Evolutionary conservation across 2,797 vertebrate genomes (phyloP).

Genomic region (Gymnocypris eckloni): DNA sequence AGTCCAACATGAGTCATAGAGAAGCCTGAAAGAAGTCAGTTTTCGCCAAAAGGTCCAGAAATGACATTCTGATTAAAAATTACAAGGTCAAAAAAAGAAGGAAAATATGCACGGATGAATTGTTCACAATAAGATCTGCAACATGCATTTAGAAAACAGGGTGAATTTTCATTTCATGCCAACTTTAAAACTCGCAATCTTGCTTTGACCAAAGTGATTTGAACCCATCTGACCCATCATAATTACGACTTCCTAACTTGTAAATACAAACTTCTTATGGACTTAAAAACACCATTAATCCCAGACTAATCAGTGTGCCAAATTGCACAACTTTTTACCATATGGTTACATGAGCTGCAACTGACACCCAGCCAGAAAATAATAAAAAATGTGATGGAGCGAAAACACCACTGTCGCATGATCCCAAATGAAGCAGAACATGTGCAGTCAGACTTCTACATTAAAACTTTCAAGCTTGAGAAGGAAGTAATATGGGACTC

Average conservation of each 20-base stretch:
- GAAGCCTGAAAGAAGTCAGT: too few relatives aligned
- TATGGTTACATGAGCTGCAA: neutral
- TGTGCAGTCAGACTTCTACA: neutral
- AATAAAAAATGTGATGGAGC: neutral
- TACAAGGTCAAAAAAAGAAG: neutral
- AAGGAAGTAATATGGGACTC: neutral
- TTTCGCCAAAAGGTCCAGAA: too few relatives aligned
- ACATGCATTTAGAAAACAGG: neutral
- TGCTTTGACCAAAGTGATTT: neutral
- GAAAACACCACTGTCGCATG: neutral
- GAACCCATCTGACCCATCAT: neutral
- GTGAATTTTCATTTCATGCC: neutral
- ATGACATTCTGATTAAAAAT: too few relatives aligned
- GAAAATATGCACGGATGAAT: neutral
- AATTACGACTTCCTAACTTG: neutral
- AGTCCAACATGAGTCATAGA: too few relatives aligned
- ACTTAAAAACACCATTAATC: neutral
- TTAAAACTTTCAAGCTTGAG: neutral
- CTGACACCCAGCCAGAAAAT: neutral
- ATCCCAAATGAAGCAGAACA: conserved; percentile 7
- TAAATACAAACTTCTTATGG: neutral
- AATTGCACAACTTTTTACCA: neutral
- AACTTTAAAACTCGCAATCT: neutral
- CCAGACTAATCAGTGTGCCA: neutral
- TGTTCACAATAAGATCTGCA: neutral